phyloP scores from a whole-genome alignment of 2,797 vertebrate species.

The Amniataba percoides region DNA sequence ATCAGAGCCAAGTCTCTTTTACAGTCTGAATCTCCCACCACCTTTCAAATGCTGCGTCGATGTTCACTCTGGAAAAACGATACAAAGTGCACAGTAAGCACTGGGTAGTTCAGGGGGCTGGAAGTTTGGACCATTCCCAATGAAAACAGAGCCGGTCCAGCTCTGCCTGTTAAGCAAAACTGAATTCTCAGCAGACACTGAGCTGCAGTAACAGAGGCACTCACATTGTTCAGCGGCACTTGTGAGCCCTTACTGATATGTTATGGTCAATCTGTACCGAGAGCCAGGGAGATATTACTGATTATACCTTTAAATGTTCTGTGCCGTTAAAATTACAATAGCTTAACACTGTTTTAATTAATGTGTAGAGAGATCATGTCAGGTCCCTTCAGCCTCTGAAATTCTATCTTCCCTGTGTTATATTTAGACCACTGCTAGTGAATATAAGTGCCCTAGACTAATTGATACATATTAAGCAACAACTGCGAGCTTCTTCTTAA shows the following conservation, averaged over 20 bases:
- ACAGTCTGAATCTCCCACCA: not conserved
- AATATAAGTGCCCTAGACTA: conserved; percentile 56
- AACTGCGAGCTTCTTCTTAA: conserved; percentile 69
- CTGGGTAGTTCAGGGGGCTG: conserved; percentile 16
- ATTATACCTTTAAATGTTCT: conserved; percentile 4
- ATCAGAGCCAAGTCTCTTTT: not conserved
- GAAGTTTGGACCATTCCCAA: conserved; percentile 29
- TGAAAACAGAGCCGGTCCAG: not conserved
- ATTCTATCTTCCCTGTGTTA: conserved; percentile 47
- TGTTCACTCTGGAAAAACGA: conserved; percentile 9
- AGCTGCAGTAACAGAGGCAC: conserved; percentile 13
- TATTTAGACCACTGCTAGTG: conserved; percentile 46
- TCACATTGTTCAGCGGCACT: conserved; percentile 27
- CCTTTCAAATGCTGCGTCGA: conserved; percentile 1
- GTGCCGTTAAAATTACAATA: conserved; percentile 21
- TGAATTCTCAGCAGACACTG: conserved; percentile 21
- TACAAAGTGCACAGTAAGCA: conserved; percentile 4
- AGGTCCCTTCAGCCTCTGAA: conserved; percentile 48
- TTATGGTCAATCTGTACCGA: conserved; percentile 8
- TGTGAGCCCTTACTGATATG: not conserved
- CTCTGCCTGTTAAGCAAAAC: conserved; percentile 31
- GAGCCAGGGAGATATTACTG: not conserved
- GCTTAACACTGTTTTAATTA: conserved; percentile 54
- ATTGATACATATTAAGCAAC: conserved; percentile 72
- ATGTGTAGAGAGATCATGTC: conserved; percentile 57